phyloP scores from a whole-genome alignment of 2,888 invertebrate species.

The Agrochola lota region DNA sequence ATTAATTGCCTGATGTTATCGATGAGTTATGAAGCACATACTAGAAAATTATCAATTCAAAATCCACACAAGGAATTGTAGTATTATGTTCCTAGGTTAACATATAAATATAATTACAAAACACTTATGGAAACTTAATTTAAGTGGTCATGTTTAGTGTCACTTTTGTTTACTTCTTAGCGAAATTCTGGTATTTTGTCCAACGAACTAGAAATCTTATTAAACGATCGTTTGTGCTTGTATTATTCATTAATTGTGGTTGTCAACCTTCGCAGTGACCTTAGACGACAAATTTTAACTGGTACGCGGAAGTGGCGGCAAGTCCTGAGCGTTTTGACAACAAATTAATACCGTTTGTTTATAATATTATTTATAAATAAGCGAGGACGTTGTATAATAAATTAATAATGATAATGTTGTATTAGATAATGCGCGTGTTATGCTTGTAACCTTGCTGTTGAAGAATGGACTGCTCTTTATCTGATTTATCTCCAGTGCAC shows the following conservation, averaged over 20 bases:
- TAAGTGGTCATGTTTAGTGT: not conserved
- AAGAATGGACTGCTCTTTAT: conserved; percentile 51
- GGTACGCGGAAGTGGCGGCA: conserved; percentile 58
- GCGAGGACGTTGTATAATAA: conserved; percentile 60
- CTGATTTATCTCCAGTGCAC: conserved; percentile 51
- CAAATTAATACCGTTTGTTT: conserved; percentile 63
- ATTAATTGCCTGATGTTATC: conserved; percentile 15
- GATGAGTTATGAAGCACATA: conserved; percentile 5
- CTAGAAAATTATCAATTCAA: conserved; percentile 24
- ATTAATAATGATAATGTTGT: conserved; percentile 44
- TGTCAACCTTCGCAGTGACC: conserved; percentile 58
- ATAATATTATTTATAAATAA: conserved; percentile 62
- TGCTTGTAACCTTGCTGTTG: conserved; percentile 44
- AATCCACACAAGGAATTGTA: conserved; percentile 9
- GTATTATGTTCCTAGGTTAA: conserved; percentile 22
- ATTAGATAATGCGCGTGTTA: conserved; percentile 47
- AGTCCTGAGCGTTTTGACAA: conserved; percentile 52
- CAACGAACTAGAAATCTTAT: conserved; percentile 32
- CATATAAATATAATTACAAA: conserved; percentile 2
- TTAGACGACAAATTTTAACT: conserved; percentile 58
- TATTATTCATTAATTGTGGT: conserved; percentile 45
- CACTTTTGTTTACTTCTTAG: not conserved
- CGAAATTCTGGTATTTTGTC: conserved; percentile 3
- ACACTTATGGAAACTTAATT: not conserved
- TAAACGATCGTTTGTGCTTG: conserved; percentile 29